Conservation (phyloP, 2,888 invertebrate genomes). For the Agrotis exclamationis region DNA sequence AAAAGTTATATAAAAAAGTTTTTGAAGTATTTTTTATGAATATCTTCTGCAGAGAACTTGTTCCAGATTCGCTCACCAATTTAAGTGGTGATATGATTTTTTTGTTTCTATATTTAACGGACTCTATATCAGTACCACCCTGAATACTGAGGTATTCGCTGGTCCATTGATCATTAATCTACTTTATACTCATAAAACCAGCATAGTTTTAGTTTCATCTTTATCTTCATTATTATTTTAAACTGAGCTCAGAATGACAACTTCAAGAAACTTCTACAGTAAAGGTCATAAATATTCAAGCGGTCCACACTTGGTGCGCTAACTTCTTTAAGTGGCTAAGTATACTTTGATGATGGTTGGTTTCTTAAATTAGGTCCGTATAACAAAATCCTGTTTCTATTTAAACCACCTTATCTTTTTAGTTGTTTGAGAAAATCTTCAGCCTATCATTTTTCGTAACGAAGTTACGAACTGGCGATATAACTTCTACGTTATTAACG, state of each 20-base stretch:
- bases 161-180: background rate
- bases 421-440: background rate
- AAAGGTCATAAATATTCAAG: constrained; percentile 34
- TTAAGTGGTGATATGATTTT: too few relatives aligned
- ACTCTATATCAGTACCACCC: too few relatives aligned
- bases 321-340: constrained; percentile 21
- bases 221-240: constrained; percentile 9
- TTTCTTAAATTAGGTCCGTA: background rate
- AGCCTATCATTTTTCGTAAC: background rate
- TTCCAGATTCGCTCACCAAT: too few relatives aligned
- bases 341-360: background rate
- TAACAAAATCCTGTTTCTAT: background rate
- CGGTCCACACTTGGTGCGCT: background rate
- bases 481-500: background rate
- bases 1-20: too few relatives aligned
- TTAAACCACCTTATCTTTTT: background rate
- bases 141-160: too few relatives aligned
- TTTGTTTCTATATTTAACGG: too few relatives aligned
- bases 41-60: too few relatives aligned
- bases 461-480: background rate
- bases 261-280: constrained; percentile 30
- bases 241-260: constrained; percentile 2
- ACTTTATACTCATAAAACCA: background rate
- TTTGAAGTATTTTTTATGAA: too few relatives aligned
- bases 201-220: background rate